phyloP scores from a whole-genome alignment of 2,797 vertebrate species.

The Odontamblyopus rebecca region DNA sequence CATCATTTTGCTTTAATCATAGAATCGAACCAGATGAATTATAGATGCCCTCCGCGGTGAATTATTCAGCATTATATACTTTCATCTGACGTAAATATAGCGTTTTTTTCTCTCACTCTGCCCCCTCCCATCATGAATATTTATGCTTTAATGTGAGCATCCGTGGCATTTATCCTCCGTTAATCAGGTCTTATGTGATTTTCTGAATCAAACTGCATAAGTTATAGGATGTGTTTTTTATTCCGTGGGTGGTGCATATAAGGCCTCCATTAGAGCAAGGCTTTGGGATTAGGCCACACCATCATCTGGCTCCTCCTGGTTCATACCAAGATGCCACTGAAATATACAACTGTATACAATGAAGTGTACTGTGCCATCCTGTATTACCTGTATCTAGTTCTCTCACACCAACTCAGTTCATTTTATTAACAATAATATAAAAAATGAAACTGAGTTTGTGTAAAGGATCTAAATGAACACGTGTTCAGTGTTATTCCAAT shows the following conservation, averaged over 20 bases:
- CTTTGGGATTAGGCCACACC: conserved; percentile 66
- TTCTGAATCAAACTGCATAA: conserved; percentile 75
- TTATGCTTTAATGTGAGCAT: conserved; percentile 78
- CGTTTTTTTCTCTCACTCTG: conserved; percentile 59
- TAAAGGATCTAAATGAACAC: too few species aligned
- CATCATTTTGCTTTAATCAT: conserved; percentile 78
- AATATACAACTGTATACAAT: conserved; percentile 13
- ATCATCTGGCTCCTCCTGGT: conserved; percentile 46
- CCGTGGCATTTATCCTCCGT: conserved; percentile 75
- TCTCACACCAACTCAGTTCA: background rate
- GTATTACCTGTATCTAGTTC: background rate
- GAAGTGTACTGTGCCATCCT: background rate
- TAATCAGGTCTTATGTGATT: conserved; percentile 80
- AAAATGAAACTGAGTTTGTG: background rate
- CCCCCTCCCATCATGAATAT: conserved; percentile 74
- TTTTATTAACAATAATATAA: background rate
- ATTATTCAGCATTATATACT: conserved; percentile 80
- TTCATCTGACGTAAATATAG: conserved; percentile 82
- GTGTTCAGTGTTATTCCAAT: too few species aligned
- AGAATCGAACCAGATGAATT: conserved; percentile 78
- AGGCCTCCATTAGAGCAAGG: conserved; percentile 61
- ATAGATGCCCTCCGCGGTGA: conserved; percentile 72
- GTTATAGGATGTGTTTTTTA: conserved; percentile 56
- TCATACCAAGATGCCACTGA: conserved; percentile 29
- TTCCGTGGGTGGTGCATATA: conserved; percentile 55